Conservation (phyloP, 2,888 invertebrate genomes). For the Standfussiana lucernea region DNA sequence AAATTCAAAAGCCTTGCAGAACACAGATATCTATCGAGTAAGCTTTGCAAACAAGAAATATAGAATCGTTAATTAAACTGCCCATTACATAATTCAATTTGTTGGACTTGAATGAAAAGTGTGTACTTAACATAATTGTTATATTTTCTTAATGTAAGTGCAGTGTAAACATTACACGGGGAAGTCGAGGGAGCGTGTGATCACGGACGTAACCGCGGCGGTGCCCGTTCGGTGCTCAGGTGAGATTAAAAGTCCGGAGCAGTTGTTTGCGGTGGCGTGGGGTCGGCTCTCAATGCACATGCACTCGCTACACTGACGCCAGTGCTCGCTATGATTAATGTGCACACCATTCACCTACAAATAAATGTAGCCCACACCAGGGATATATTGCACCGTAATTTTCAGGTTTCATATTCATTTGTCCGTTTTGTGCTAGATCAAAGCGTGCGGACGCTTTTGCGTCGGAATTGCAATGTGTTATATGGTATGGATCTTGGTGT, state of each 20-base stretch:
- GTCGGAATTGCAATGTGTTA: slow-evolving; percentile 49
- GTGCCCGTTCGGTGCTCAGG: slow-evolving; percentile 76
- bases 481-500: slow-evolving; percentile 52
- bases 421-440: slow-evolving; percentile 79
- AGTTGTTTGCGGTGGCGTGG: slow-evolving; percentile 82
- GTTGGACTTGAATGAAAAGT: slow-evolving; percentile 15
- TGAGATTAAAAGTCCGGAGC: slow-evolving; percentile 87
- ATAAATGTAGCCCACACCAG: slow-evolving; percentile 76
- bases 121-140: slow-evolving; percentile 18
- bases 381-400: slow-evolving; percentile 81
- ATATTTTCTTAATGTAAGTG: slow-evolving; percentile 45
- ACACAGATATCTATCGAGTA: slow-evolving; percentile 46
- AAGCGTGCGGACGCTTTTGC: slow-evolving; percentile 68
- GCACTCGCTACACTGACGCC: slow-evolving; percentile 77
- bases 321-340: slow-evolving; percentile 83
- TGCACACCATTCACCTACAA: slow-evolving; percentile 79
- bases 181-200: slow-evolving; percentile 67
- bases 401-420: slow-evolving; percentile 82
- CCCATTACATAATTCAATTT: slow-evolving; percentile 46
- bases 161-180: slow-evolving; percentile 54
- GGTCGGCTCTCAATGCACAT: slow-evolving; percentile 79
- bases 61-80: slow-evolving; percentile 53
- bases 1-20: slow-evolving; percentile 48
- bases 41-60: slow-evolving; percentile 52
- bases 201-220: slow-evolving; percentile 74